Percentiles rank a stretch among this genome's conserved stretches.
These are phyloP conservation scores for Emydoidea blandingii DNA, from an alignment of 2,797 vertebrate species.

Conservation along the genomic window DNA sequence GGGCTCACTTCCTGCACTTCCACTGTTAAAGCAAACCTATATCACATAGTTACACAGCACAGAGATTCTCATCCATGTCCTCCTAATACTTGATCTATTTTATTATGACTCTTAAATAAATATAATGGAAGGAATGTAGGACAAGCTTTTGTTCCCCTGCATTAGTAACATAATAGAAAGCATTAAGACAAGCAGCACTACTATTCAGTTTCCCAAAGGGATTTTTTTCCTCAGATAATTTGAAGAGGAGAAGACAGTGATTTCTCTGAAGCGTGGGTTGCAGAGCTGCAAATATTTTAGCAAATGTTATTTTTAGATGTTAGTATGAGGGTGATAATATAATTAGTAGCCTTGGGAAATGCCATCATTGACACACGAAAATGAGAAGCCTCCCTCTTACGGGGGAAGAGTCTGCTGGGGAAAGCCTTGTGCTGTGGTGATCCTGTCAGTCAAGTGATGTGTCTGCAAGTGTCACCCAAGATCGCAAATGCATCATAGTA, in stretches of 20 bases:
- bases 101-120: not conserved
- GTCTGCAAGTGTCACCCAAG: not conserved
- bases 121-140: not conserved
- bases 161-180: not conserved
- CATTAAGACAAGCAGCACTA: not conserved
- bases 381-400: not conserved
- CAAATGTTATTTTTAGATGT: not conserved
- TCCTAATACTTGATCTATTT: not conserved
- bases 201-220: not conserved
- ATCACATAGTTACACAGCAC: not conserved
- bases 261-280: not conserved
- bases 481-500: not conserved
- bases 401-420: not conserved
- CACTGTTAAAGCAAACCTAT: not conserved
- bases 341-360: not conserved
- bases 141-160: not conserved
- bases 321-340: not conserved
- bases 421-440: not conserved
- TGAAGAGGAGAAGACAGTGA: not conserved
- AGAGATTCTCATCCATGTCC: too few species aligned
- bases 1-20: not conserved
- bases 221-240: not conserved
- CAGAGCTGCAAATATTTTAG: not conserved
- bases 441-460: not conserved
- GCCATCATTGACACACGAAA: not conserved